Base-by-base conservation (phyloP, 2,113 vertebrate species). In the Syngnathoides biaculeatus region DNA sequence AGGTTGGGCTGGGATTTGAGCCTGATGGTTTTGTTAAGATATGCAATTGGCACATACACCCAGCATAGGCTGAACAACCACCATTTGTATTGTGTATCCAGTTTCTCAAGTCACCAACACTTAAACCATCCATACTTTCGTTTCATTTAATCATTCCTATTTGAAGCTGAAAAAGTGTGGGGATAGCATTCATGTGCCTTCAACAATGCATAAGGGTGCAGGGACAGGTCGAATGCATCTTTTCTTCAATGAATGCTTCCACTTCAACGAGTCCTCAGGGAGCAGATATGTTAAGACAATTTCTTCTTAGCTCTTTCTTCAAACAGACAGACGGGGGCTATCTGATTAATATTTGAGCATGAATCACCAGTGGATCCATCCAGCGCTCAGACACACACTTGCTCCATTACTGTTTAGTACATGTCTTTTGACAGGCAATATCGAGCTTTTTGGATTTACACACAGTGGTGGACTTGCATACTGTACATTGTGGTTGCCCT, bases 351-450 rank as follows among this genome's bases (percentile, higher is more conserved):
- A 82, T 76, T 75, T 47, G 62, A 85, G 79, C 75, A 75, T 48
- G 65, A 84, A 84, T 81, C 78, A 65, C 78, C 76, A 84, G 69
- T 86, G 80, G 76, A 83, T 90, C 79, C 86, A 71, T 83, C 81
- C 71, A 79, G 83, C 74, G 75, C 79, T 74, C 77, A 77, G 74
- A 75, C 85, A 72, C 72, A 84, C 73, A 40, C 11, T 22, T 10
- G 59, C 71, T 87, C 81, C 57, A 79, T 88, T 87, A 77, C 76
- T 43, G 73, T 64, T 11, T 40, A 71, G 63, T 79, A 81, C 72
- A 81, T 77, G 75, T 85, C 84, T 80, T 87, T 77, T 86, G 84
- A 86, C 79, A 78, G 80, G 76, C 79, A 80, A 87, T 87, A 77
- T 86, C 81, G 85, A 74, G 74, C 64, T 77, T 20, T 35, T 30